Conservation (phyloP, 2,797 vertebrate genomes). For the Myotis vivesi region DNA sequence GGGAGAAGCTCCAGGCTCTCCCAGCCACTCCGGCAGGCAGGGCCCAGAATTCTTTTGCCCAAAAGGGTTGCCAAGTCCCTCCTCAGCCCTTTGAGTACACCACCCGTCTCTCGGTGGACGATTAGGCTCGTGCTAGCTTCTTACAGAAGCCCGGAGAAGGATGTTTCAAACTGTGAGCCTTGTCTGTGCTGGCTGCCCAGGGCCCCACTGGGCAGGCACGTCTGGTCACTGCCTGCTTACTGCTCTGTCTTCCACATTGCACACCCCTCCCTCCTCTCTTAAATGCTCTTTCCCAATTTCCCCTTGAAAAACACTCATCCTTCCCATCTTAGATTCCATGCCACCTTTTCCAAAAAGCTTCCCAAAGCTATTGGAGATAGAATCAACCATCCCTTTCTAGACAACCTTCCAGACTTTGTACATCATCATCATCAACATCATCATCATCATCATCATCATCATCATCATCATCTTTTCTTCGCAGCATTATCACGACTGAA, state of each 20-base stretch:
- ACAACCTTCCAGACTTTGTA: not conserved
- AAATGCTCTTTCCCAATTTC: not conserved
- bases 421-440: too few species aligned
- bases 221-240: not conserved
- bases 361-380: not conserved
- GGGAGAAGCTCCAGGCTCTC: not conserved
- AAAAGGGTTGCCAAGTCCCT: not conserved
- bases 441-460: too few species aligned
- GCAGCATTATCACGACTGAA: not conserved
- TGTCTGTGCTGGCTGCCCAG: not conserved
- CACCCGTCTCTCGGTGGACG: not conserved
- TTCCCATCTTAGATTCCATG: not conserved
- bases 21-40: not conserved
- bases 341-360: not conserved
- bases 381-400: not conserved
- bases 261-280: not conserved
- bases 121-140: not conserved
- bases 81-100: not conserved
- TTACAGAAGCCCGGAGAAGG: not conserved
- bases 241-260: not conserved
- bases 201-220: accelerated
- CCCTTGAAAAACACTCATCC: not conserved
- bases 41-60: not conserved
- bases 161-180: not conserved
- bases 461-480: not conserved